Base-by-base conservation (phyloP, 2,888 invertebrate genomes). In the Synergus japonicus region DNA sequence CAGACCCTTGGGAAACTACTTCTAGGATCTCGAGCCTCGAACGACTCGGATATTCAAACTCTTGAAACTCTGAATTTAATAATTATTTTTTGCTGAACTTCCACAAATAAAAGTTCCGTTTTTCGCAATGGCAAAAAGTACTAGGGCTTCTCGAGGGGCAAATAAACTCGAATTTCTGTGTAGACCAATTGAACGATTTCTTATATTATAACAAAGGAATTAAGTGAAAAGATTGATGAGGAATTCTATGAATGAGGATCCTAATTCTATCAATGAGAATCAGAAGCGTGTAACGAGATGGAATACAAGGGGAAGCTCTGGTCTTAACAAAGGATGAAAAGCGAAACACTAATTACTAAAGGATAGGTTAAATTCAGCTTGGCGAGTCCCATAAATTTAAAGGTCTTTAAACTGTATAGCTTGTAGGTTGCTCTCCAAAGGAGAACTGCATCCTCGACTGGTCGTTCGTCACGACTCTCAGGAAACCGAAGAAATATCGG, bases 401-500 rank as follows among this genome's bases (percentile, higher is more conserved):
- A 65, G 65, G 65, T 65, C 29, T 41, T 65, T 65, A 65, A 65
- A 41, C 65, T 37, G 22, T 7, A 22, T 29, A 29, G 60, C 22
- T 60, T 22, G 41, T 29, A 13, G 12, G 8, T 65, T 65, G 8
- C n/a, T 41, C n/a, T 65, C 41, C 41, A 37, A 65, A 79, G 58
- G 69, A 65, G 65, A 78, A 46, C 79, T 78, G 58, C 49, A 82
- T 66, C 60, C 77, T 67, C 73, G 79, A 49, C 76, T 60, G 73
- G 63, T 60, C 67, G 79, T 82, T 78, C 65, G 78, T 82, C 79
- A 81, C 65, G 78, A 63, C 64, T 44, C 41, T 54, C 79, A 79
- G 79, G 81, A 81, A 82, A 79, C 78, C 81, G 76, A 79, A 82
- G 81, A 82, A 82, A 82, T 80, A 82, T 82, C 78, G 81, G 76